Evolutionary conservation across 2,888 invertebrate species (phyloP).

Genomic region (Hydriomena furcata): DNA sequence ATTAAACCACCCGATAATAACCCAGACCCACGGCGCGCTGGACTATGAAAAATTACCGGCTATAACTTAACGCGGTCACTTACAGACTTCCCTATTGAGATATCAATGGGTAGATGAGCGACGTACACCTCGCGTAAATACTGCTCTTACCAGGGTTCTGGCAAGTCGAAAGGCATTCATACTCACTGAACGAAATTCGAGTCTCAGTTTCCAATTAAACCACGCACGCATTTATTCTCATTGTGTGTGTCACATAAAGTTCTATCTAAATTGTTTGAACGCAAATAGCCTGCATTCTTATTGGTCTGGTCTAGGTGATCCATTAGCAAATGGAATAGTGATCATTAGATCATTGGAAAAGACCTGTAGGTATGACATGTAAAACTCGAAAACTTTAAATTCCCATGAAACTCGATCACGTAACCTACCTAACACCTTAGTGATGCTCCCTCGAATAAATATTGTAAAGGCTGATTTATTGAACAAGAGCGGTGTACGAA

Average conservation of each 20-base stretch:
- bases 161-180: constrained; percentile 17
- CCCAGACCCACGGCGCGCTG: constrained; percentile 49
- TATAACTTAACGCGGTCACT: constrained; percentile 79
- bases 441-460: constrained; percentile 75
- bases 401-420: constrained; percentile 42
- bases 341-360: too few relatives aligned
- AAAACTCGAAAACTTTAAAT: constrained; percentile 8
- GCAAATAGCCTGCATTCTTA: too few relatives aligned
- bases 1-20: constrained; percentile 69
- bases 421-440: constrained; percentile 54
- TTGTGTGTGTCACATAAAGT: too few relatives aligned
- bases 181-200: too few relatives aligned
- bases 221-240: too few relatives aligned
- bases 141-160: constrained; percentile 43
- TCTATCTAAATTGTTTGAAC: too few relatives aligned
- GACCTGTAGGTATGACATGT: too few relatives aligned
- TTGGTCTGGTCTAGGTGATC: too few relatives aligned
- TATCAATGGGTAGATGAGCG: constrained; percentile 79
- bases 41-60: constrained; percentile 77
- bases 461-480: constrained; percentile 82
- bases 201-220: too few relatives aligned
- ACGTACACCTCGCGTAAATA: constrained; percentile 66
- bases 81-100: constrained; percentile 81
- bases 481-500: constrained; percentile 63
- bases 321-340: too few relatives aligned